Evolutionary conservation across 2,113 vertebrate genomes (phyloP).

Genomic region (Rutilus rutilus): DNA sequence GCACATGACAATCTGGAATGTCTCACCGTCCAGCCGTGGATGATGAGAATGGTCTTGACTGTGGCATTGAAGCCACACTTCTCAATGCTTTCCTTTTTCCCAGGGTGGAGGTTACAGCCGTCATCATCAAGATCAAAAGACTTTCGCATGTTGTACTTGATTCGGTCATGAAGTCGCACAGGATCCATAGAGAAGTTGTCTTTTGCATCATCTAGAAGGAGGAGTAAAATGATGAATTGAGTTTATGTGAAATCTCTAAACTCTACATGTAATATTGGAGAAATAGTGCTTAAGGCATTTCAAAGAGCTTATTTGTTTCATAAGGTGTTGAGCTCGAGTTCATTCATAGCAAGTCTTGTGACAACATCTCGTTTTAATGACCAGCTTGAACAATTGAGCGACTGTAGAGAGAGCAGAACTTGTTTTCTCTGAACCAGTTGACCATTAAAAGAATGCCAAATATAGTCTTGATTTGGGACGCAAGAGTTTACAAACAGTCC

Average conservation of each 20-base stretch:
- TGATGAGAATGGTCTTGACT: constrained; percentile 90
- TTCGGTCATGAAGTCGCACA: background rate
- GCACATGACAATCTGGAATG: background rate
- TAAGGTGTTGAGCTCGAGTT: background rate
- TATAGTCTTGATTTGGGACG: background rate
- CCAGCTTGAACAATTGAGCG: background rate
- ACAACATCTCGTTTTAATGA: constrained; percentile 2
- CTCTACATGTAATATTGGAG: background rate
- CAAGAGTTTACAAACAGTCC: background rate
- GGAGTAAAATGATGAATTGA: background rate
- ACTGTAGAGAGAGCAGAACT: background rate
- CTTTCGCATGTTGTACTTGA: constrained; percentile 83
- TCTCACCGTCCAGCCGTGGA: constrained; percentile 95
- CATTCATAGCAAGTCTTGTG: background rate
- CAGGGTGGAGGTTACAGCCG: constrained; percentile 79
- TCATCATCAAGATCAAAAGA: constrained; percentile 74
- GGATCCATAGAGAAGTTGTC: constrained; percentile 21
- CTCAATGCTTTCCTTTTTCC: constrained; percentile 68
- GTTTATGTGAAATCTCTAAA: background rate
- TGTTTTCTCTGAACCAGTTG: no score
- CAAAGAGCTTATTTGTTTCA: constrained; percentile 14
- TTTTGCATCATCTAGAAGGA: constrained; percentile 13
- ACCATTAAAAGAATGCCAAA: background rate
- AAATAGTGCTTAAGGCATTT: background rate
- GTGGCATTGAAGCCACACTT: constrained; percentile 87